Conservation (phyloP, 2,888 invertebrate species). For the Morpho achilles region DNA sequence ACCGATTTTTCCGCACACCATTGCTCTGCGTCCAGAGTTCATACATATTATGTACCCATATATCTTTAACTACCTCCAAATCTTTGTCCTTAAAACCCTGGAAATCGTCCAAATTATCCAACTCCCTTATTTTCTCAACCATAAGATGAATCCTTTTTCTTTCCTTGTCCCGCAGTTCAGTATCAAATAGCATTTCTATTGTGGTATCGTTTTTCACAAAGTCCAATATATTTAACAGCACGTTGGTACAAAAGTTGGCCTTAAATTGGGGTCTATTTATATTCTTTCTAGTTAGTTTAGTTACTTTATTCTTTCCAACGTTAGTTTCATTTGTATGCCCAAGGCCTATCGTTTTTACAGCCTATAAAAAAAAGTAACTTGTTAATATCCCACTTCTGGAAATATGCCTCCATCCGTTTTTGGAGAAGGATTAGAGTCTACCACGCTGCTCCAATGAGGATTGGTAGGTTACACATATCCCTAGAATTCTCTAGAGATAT, state of each 20-base stretch:
- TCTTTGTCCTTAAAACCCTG: conserved; percentile 28
- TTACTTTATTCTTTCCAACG: background rate
- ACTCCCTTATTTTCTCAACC: conserved; percentile 32
- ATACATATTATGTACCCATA: conserved; percentile 38
- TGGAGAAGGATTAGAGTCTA: too few relatives aligned
- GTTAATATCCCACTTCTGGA: too few relatives aligned
- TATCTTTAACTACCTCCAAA: conserved; percentile 32
- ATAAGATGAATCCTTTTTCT: conserved; percentile 37
- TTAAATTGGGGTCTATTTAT: conserved; percentile 8
- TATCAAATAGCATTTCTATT: conserved; percentile 43
- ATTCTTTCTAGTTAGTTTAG: background rate
- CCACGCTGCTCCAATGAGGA: too few relatives aligned
- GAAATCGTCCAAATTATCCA: conserved; percentile 14
- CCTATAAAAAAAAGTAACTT: conserved; percentile 26
- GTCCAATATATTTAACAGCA: conserved; percentile 39
- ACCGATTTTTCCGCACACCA: conserved; percentile 39
- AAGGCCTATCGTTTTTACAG: conserved; percentile 33
- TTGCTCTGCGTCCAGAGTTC: conserved; percentile 40
- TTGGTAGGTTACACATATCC: too few relatives aligned
- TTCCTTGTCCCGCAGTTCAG: conserved; percentile 33
- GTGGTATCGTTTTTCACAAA: conserved; percentile 50
- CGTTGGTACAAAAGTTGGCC: conserved; percentile 37
- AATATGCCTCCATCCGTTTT: too few relatives aligned
- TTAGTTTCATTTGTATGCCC: conserved; percentile 27
- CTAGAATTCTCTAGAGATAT: too few relatives aligned